phyloP scores from a whole-genome alignment of 2,113 vertebrate species.

The Cnemophilus loriae region DNA sequence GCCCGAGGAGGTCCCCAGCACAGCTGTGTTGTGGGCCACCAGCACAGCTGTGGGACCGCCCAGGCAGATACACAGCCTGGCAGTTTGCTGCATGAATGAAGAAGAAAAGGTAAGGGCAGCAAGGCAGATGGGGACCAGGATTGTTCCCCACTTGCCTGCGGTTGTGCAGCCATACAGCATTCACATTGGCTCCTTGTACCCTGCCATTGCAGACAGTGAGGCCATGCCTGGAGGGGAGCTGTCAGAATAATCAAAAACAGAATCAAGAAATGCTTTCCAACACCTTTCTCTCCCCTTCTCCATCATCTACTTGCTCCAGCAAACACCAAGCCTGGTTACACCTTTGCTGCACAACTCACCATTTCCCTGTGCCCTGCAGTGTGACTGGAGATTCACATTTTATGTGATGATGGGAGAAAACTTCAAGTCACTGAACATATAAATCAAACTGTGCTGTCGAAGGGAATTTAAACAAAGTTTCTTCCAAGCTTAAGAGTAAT shows the following conservation, averaged over 20 bases:
- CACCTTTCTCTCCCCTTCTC: background rate
- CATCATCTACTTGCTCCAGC: background rate
- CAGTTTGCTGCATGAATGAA: background rate
- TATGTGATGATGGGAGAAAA: background rate
- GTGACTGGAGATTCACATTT: background rate
- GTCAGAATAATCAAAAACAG: background rate
- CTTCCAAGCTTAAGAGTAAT: background rate
- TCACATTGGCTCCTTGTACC: background rate
- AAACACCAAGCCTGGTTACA: background rate
- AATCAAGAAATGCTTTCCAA: background rate
- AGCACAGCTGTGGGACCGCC: background rate
- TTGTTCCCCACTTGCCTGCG: background rate
- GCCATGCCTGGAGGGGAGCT: fast-evolving
- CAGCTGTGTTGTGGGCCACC: background rate
- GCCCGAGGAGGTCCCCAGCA: background rate
- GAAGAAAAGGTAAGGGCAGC: background rate
- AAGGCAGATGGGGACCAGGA: background rate
- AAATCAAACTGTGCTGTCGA: slow-evolving; percentile 8
- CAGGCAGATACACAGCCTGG: background rate
- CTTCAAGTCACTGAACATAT: background rate
- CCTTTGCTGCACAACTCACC: background rate
- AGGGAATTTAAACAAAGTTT: background rate
- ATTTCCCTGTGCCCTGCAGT: background rate
- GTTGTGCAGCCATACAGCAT: background rate
- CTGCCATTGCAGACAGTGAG: fast-evolving